Base-by-base conservation (phyloP, 2,888 invertebrate species). In the Syrista parreyssii region DNA sequence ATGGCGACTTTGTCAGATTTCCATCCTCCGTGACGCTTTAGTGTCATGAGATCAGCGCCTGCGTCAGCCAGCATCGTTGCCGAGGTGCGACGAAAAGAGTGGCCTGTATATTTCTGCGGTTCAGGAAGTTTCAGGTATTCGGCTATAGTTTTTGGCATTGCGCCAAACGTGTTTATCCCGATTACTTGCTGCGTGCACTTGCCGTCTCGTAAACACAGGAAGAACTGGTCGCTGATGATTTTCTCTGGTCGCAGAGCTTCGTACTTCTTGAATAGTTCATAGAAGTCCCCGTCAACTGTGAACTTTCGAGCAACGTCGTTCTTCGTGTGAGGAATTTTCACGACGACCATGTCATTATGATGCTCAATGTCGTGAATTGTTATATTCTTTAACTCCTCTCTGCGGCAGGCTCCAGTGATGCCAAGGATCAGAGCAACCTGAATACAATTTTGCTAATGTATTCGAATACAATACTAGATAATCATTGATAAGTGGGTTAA, bases 21-120 rank as follows among this genome's bases (percentile, higher is more conserved):
- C 82, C 84, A 83, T 15, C 83, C 84, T 23, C 82, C 83, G 73
- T 83, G 82, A 12, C 80, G 73, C 76, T 84, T 84, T 6, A 84
- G 73, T 15, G 84, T 83, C 30, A 80, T 71, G 23, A 84, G 73
- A 77, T 83, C 80, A 34, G 80, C 80, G 6, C 84, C 82, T 12
- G 73, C 68, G 71, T 84, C 81, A 9, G 82, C 81, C 34, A 84
- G 75, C 72, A 82, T 75, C 23, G 83, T 81, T 12, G 81, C 82
- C 23, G 82, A 83, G n/a, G 81, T 81, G 15, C 83, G 76, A 68
- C 84, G 78, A 68, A 85, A 84, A 40, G 81, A 77, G 76, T 84
- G 81, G 35, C 84, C 83, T 6, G 84, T 84, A 75, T 82, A 86
- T 33, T 34, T 71, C 68, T 84, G 82, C 23, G 79, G 80, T 31